Percentiles rank a stretch among this genome's conserved stretches.
Evolutionary conservation across 2,888 invertebrate genomes (phyloP).

Genomic region (Poecilus cupreus): DNA sequence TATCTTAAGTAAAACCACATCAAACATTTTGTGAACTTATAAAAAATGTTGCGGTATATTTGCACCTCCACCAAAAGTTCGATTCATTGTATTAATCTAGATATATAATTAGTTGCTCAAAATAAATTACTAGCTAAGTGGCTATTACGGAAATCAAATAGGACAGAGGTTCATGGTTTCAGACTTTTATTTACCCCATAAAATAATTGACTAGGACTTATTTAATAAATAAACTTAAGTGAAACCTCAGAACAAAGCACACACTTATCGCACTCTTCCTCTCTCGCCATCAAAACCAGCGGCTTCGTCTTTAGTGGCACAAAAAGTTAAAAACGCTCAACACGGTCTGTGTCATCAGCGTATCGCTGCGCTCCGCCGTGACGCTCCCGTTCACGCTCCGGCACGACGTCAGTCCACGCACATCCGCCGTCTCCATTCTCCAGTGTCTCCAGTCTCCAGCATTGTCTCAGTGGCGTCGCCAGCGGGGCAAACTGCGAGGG

Average conservation of each 20-base stretch:
- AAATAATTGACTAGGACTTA: not conserved
- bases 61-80: too few species aligned
- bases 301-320: not conserved
- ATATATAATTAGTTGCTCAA: too few species aligned
- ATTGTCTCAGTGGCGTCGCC: slow-evolving; percentile 7
- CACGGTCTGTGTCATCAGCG: slow-evolving; percentile 25
- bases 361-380: slow-evolving; percentile 5
- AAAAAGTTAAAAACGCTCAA: slow-evolving; percentile 31
- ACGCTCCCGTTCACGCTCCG: not conserved
- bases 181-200: too few species aligned
- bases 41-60: too few species aligned
- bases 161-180: too few species aligned
- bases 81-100: too few species aligned
- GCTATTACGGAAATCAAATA: too few species aligned
- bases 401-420: slow-evolving; percentile 5
- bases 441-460: not conserved
- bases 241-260: slow-evolving; percentile 3
- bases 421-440: not conserved
- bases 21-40: too few species aligned
- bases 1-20: too few species aligned
- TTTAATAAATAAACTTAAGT: slow-evolving; percentile 24
- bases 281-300: not conserved
- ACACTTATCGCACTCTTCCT: not conserved
- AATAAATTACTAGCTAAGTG: too few species aligned
- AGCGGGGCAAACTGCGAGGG: not conserved